Evolutionary conservation across 2,888 invertebrate genomes (phyloP).

Genomic region (Drosophila recens): DNA sequence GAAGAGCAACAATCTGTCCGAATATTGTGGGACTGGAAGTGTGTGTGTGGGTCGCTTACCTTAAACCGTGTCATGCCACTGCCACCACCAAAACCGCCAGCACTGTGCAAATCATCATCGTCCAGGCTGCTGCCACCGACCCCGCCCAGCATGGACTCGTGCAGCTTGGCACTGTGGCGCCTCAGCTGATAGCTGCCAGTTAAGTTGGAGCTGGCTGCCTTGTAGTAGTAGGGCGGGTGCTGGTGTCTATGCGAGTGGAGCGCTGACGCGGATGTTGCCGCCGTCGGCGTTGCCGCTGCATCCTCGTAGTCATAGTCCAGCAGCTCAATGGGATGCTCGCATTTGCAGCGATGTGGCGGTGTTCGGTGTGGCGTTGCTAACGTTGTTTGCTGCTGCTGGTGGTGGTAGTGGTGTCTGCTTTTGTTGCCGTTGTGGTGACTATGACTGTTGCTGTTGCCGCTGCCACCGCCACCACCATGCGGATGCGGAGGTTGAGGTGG

Average conservation of each 20-base stretch:
- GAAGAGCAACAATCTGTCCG: constrained; percentile 37
- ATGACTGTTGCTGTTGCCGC: constrained; percentile 53
- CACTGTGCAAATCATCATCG: constrained; percentile 67
- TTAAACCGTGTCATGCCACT: constrained; percentile 67
- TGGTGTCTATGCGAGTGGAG: constrained; percentile 59
- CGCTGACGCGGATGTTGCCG: constrained; percentile 35
- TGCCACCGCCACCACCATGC: constrained; percentile 8
- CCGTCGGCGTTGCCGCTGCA: constrained; percentile 36
- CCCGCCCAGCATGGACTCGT: constrained; percentile 69
- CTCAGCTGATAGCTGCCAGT: constrained; percentile 55
- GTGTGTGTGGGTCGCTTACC: constrained; percentile 53
- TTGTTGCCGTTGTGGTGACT: constrained; percentile 68
- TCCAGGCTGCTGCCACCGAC: constrained; percentile 65
- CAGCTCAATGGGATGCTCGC: constrained; percentile 74
- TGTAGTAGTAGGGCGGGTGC: constrained; percentile 73
- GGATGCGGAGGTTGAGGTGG: constrained; percentile 80
- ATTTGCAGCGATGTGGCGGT: constrained; percentile 74
- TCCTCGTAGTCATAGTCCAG: constrained; percentile 71
- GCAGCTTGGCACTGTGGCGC: constrained; percentile 66
- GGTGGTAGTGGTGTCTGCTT: constrained; percentile 49
- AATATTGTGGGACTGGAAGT: constrained; percentile 11
- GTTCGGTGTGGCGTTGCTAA: constrained; percentile 61
- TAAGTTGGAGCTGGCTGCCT: constrained; percentile 38
- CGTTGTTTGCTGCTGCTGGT: constrained; percentile 48
- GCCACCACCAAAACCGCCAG: constrained; percentile 66